Percentiles rank a stretch among this genome's conserved stretches.
phyloP scores from a whole-genome alignment of 1,140 invertebrate species.

The Conus betulinus region DNA sequence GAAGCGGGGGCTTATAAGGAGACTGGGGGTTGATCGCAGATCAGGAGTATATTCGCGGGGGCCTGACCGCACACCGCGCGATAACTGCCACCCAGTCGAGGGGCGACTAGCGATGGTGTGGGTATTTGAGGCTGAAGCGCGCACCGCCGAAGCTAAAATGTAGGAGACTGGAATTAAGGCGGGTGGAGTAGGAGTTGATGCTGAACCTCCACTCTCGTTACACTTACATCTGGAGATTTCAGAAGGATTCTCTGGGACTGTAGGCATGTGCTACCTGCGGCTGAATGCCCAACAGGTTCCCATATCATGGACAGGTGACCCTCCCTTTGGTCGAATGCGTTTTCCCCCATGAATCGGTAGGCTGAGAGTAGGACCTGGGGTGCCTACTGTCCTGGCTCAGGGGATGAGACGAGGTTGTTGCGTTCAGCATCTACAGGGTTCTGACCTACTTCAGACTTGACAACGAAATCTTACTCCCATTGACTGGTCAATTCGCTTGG shows the following conservation, averaged over 20 bases:
- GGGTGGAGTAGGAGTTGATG: background rate
- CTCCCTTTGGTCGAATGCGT: background rate
- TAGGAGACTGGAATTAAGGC: constrained; percentile 2
- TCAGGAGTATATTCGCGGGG: constrained; percentile 22
- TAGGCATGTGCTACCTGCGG: background rate
- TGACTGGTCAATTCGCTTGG: constrained; percentile 3
- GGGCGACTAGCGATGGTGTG: constrained; percentile 27
- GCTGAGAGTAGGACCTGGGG: constrained; percentile 2
- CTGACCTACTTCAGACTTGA: constrained; percentile 1
- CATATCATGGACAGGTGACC: background rate
- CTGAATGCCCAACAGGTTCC: background rate
- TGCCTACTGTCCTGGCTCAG: background rate
- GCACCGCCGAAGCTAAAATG: background rate
- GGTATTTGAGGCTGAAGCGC: background rate
- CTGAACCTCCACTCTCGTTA: constrained; percentile 13
- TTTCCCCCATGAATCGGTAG: background rate
- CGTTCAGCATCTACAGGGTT: constrained; percentile 35
- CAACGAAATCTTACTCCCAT: constrained; percentile 35
- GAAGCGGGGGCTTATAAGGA: constrained; percentile 1
- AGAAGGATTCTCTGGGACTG: background rate
- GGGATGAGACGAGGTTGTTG: constrained; percentile 38
- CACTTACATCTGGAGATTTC: background rate
- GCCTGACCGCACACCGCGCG: background rate
- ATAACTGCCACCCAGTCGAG: background rate
- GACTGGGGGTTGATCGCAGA: constrained; percentile 19